Evolutionary conservation across 2,113 vertebrate genomes (phyloP).

Genomic region (Ciconia stormi): DNA sequence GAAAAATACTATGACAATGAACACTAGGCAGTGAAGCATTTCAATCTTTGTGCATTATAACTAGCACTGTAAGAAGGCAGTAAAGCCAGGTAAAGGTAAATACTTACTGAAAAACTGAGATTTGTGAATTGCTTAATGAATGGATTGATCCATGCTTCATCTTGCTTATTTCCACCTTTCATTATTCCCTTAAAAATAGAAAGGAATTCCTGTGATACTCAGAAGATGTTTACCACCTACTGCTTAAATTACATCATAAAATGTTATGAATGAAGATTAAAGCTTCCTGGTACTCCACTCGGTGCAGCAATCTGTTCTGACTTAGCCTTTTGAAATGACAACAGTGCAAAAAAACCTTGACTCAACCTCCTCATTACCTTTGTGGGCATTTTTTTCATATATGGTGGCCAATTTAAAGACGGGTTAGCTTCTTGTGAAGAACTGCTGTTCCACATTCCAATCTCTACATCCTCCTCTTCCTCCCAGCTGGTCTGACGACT

Average conservation of each 20-base stretch:
- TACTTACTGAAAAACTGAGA: slow-evolving; percentile 92
- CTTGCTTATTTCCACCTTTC: slow-evolving; percentile 91
- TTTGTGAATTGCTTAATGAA: slow-evolving; percentile 94
- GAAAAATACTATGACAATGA: accelerated
- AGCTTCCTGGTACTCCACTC: neutral
- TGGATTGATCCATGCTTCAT: slow-evolving; percentile 94
- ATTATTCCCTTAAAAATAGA: slow-evolving; percentile 84
- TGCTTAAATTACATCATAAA: neutral
- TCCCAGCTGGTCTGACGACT: slow-evolving; percentile 87
- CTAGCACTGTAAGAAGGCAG: neutral
- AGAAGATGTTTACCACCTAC: neutral
- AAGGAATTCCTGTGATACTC: neutral
- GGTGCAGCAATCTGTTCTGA: neutral
- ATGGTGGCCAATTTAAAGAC: slow-evolving; percentile 88
- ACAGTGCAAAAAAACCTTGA: neutral
- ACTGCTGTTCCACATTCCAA: slow-evolving; percentile 95
- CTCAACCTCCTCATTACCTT: slow-evolving; percentile 78
- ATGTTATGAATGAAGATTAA: neutral
- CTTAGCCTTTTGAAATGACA: neutral
- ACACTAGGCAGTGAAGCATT: neutral
- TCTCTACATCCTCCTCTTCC: slow-evolving; percentile 94
- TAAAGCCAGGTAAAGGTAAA: neutral
- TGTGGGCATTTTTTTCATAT: slow-evolving; percentile 88
- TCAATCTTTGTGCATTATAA: neutral
- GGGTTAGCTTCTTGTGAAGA: slow-evolving; percentile 86